Evolutionary conservation across 2,797 vertebrate genomes (phyloP).

Genomic region (Botia almorhae): DNA sequence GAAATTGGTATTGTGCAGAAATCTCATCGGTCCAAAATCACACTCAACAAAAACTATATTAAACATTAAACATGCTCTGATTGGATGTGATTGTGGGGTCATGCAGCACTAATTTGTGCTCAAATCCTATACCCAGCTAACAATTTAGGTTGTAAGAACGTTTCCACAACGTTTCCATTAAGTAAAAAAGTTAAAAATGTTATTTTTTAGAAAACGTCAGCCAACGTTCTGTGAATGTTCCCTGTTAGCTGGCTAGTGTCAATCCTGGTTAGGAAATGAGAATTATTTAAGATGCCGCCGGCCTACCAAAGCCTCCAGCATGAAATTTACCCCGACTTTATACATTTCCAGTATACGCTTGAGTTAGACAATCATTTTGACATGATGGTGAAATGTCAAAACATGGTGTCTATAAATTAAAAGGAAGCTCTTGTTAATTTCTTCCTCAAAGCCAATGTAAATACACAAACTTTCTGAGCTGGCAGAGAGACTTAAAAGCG

Average conservation of each 20-base stretch:
- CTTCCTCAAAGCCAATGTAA: constrained; percentile 46
- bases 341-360: neutral
- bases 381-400: constrained; percentile 36
- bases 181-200: neutral
- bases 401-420: constrained; percentile 35
- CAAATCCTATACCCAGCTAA: too few species aligned
- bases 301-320: neutral
- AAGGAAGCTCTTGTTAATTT: constrained; percentile 40
- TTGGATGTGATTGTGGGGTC: too few species aligned
- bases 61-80: neutral
- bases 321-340: constrained; percentile 5
- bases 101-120: too few species aligned
- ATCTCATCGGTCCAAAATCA: neutral
- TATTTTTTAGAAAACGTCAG: too few species aligned
- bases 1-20: neutral
- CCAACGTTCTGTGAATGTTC: too few species aligned
- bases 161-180: too few species aligned
- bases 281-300: too few species aligned
- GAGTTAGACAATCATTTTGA: neutral
- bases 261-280: too few species aligned
- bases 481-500: constrained; percentile 26
- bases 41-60: neutral
- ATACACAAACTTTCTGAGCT: constrained; percentile 30
- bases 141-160: too few species aligned
- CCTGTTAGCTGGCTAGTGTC: too few species aligned